phyloP scores from a whole-genome alignment of 1,140 invertebrate genomes.

The Camponotus vicinus region DNA sequence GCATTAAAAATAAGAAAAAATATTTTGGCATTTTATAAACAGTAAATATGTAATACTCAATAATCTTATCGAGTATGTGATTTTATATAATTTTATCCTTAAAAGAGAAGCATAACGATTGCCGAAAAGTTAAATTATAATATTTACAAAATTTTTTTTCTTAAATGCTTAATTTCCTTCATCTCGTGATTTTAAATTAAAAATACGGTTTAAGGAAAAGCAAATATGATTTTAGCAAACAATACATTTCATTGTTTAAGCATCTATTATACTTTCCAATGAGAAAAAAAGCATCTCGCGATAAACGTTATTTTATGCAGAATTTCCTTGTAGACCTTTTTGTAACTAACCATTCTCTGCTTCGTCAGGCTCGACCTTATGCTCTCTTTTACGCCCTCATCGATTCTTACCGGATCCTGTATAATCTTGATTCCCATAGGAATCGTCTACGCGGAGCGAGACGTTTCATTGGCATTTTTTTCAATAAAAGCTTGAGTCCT shows the following conservation, averaged over 20 bases:
- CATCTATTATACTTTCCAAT: background rate
- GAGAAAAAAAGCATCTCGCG: background rate
- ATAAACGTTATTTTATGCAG: constrained; percentile 50
- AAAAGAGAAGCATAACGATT: background rate
- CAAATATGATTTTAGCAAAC: background rate
- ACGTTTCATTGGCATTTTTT: constrained; percentile 46
- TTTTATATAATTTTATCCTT: background rate
- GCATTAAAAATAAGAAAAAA: background rate
- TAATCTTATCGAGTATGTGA: background rate
- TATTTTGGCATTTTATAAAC: background rate
- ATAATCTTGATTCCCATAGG: constrained; percentile 41
- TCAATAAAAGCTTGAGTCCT: constrained; percentile 23
- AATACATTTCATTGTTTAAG: constrained; percentile 18
- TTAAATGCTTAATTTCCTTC: background rate
- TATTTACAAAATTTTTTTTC: constrained; percentile 3
- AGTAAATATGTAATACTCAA: background rate
- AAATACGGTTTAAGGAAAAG: background rate
- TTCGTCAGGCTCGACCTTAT: constrained; percentile 27
- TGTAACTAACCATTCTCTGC: background rate
- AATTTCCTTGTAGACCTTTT: constrained; percentile 21
- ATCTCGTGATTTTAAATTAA: background rate
- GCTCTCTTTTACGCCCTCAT: background rate
- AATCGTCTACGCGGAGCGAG: constrained; percentile 12
- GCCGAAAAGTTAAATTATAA: background rate
- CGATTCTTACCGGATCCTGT: constrained; percentile 15